Percentiles rank a stretch among this genome's conserved stretches.
phyloP scores from a whole-genome alignment of 2,113 vertebrate species.

The Dinomys branickii region DNA sequence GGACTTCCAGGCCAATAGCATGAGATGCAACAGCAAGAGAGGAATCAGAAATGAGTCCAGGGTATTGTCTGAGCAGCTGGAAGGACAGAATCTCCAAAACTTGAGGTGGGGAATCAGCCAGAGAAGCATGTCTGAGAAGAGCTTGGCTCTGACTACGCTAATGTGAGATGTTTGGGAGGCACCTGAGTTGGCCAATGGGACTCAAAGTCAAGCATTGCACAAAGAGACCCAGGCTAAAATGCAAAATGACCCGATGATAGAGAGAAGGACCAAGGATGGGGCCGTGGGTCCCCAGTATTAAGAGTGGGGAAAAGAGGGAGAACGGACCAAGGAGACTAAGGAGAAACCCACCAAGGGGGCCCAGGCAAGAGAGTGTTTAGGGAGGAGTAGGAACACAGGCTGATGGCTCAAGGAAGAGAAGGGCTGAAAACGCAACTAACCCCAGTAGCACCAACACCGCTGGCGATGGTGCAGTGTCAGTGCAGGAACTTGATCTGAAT shows the following conservation, averaged over 20 bases:
- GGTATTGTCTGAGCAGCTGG: neutral
- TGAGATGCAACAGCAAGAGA: neutral
- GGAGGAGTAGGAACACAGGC: neutral
- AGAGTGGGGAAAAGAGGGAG: no score
- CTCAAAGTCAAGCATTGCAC: neutral
- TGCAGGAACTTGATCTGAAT: neutral
- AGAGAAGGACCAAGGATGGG: neutral
- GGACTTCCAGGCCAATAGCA: neutral
- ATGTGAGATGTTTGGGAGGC: neutral
- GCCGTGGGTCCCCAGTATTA: neutral
- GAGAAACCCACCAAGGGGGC: rapidly evolving
- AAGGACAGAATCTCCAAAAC: neutral
- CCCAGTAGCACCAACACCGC: no score
- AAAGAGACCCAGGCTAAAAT: neutral
- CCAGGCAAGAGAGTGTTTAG: neutral
- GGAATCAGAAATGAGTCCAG: neutral
- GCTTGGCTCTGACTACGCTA: neutral
- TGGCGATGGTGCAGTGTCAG: neutral
- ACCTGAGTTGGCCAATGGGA: neutral
- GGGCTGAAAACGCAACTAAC: neutral
- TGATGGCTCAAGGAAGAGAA: neutral
- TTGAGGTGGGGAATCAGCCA: neutral
- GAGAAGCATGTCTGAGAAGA: neutral
- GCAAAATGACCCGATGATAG: neutral
- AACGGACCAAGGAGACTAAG: neutral